phyloP scores from a whole-genome alignment of 2,888 invertebrate species.

The Caenorhabditis virilis region DNA sequence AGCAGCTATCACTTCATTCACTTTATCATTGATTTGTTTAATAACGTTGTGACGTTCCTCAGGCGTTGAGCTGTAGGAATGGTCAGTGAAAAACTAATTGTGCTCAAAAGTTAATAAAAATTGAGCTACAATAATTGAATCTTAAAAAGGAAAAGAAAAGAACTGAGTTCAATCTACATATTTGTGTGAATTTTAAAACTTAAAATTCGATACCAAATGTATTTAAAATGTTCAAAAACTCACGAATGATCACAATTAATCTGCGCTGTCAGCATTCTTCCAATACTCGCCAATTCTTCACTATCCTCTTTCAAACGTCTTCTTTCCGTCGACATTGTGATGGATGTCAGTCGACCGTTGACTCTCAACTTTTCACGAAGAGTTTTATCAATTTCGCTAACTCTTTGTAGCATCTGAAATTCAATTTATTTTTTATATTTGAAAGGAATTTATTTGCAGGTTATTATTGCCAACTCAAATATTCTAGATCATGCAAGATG shows the following conservation, averaged over 20 bases:
- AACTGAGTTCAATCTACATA: too few relatives aligned
- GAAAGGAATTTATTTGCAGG: too few relatives aligned
- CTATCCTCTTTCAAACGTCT: slow-evolving; percentile 39
- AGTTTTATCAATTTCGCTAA: slow-evolving; percentile 36
- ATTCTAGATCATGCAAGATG: too few relatives aligned
- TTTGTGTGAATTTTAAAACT: too few relatives aligned
- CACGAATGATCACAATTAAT: slow-evolving; percentile 47
- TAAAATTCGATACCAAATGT: too few relatives aligned
- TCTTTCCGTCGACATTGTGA: slow-evolving; percentile 32
- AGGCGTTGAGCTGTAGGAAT: background rate
- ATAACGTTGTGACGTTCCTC: slow-evolving; percentile 37
- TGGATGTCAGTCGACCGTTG: slow-evolving; percentile 18
- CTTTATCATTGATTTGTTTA: slow-evolving; percentile 38
- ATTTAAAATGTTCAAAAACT: background rate
- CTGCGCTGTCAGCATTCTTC: slow-evolving; percentile 42
- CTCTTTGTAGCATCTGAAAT: slow-evolving; percentile 39
- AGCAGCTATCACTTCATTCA: slow-evolving; percentile 34
- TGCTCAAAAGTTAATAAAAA: too few relatives aligned
- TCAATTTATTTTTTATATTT: too few relatives aligned
- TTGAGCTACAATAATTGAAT: too few relatives aligned
- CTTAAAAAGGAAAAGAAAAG: too few relatives aligned
- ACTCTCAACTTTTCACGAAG: slow-evolving; percentile 30
- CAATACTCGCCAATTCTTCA: slow-evolving; percentile 46
- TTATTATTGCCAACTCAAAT: too few relatives aligned
- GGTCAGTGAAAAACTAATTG: too few relatives aligned